Base-by-base conservation (phyloP, 1,140 invertebrate species). In the Dysdera silvatica region DNA sequence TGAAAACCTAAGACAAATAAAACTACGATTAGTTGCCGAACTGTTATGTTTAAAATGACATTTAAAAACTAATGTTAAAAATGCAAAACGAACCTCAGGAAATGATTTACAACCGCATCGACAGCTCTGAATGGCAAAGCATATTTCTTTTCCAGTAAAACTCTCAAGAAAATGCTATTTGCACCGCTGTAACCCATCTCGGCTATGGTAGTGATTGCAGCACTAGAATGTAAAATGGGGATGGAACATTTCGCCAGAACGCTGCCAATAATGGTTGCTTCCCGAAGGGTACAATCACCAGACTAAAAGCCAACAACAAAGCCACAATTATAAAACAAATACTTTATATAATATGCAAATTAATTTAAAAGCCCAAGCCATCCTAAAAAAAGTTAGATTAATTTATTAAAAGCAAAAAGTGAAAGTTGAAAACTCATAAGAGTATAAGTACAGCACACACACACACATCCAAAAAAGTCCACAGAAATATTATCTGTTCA, bases 171-270 rank as follows among this genome's bases (percentile, higher is more conserved):
- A 69, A 98, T 93, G 51, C 91, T 96, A 77, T 89, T 98, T 1
- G 95, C 91, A n/a, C 95, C 95, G 49, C 84, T 91, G 72, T 99
- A 99, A 67, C 90, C 89, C 93, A 99, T 96, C 80, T 97, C 91
- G 31, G 95, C 93, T 63, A 99, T 91, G 80, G 92, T 95, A 2
- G 95, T 75, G 68, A 99, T 84, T 24, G 94, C 91, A 16, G 95
- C 95, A 49, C 91, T 88, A 0, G 95, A 96, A 77, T 99, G 95
- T n/a, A 97, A 79, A 53, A 97, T 85, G 3, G 96, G 95, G 45
- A 99, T 91, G 0, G 93, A 95, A 75, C 88, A 91, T 68, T 90
- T 87, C 0, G 85, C 84, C 31, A 99, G 73, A 0, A 99, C 87
- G 37, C 93, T 95, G 4, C 93, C 88, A 66, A 99, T 78, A 56